phyloP scores from a whole-genome alignment of 2,888 invertebrate genomes.

The Lymantria dispar region DNA sequence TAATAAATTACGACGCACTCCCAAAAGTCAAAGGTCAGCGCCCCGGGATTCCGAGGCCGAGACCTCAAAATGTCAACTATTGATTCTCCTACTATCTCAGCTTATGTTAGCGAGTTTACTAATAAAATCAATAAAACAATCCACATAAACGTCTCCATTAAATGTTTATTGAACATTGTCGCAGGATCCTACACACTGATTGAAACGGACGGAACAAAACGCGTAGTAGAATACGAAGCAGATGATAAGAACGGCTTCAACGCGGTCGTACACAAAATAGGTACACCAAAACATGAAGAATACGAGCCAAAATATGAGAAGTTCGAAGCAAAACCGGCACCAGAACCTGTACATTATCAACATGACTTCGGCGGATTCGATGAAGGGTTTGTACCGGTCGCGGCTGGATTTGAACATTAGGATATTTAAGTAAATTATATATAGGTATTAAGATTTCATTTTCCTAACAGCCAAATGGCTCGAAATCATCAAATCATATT shows the following conservation, averaged over 20 bases:
- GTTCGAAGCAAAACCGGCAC: slow-evolving; percentile 36
- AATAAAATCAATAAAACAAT: too few species aligned
- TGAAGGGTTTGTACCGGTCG: slow-evolving; percentile 60
- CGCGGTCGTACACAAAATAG: slow-evolving; percentile 81
- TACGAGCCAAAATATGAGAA: slow-evolving; percentile 22
- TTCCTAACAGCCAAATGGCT: neutral
- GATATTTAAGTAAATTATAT: neutral
- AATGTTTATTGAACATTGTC: slow-evolving; percentile 7
- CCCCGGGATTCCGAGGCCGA: too few species aligned
- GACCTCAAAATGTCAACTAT: too few species aligned
- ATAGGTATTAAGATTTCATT: neutral
- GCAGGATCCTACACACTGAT: slow-evolving; percentile 81
- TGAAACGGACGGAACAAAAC: slow-evolving; percentile 82
- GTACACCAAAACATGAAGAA: slow-evolving; percentile 61
- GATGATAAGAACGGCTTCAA: slow-evolving; percentile 84
- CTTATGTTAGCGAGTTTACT: too few species aligned
- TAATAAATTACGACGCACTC: too few species aligned
- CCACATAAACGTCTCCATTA: neutral
- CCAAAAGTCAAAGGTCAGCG: too few species aligned
- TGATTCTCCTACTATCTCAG: too few species aligned
- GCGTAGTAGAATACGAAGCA: slow-evolving; percentile 82
- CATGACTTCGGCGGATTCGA: slow-evolving; percentile 55
- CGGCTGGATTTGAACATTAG: slow-evolving; percentile 55
- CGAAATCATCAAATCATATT: neutral
- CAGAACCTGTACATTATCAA: slow-evolving; percentile 44